Evolutionary conservation across 2,113 vertebrate species (phyloP), one percentile per base, ranked within the genome.

Genomic region (Corydoras sp.): DNA sequence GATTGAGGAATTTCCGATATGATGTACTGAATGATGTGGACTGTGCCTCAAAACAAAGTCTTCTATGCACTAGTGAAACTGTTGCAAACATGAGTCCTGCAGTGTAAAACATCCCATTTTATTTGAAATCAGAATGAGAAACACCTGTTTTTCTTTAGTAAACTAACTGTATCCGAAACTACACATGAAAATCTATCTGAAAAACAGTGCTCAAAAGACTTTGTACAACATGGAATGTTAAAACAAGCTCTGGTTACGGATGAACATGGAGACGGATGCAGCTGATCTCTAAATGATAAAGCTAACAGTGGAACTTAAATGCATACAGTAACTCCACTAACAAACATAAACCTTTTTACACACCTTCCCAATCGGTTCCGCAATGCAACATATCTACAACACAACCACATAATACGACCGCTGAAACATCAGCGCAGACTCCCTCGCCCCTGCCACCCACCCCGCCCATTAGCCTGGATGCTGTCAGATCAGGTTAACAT

Each of bases 21-120:
- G 35, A 43, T 43, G 35, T 43, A 43, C 35, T 43, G 35, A 8
- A 43, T 43, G 35, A 43, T 43, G 2, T 43, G 4, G 35, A 43
- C 35, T 43, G 35, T 2, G 4, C 35, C 7, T 24, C 18, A 24
- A 24, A 24, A 24, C 35, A 43, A 43, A 43, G 7, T 8, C 35
- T 43, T 43, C 9, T 18, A 13, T 8, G 3, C 10, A n/a, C 49
- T 13, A 71, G 50, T 49, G 32, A 31, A 53, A 59, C 49, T 53
- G 3, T 0, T 49, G 63, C 49, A 77, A 18, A 70, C 60, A 14
- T 55, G 53, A 71, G 53, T 4, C 65, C 14, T 80, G 76, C 77
- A 81, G 83, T 90, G 87, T 87, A 87, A 90, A 91, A 89, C 86
- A 83, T 88, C 80, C 76, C 79, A 60, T 82, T 90, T 90, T 90